Conservation (phyloP, 2,113 vertebrate genomes). For the Corythaixoides concolor region DNA sequence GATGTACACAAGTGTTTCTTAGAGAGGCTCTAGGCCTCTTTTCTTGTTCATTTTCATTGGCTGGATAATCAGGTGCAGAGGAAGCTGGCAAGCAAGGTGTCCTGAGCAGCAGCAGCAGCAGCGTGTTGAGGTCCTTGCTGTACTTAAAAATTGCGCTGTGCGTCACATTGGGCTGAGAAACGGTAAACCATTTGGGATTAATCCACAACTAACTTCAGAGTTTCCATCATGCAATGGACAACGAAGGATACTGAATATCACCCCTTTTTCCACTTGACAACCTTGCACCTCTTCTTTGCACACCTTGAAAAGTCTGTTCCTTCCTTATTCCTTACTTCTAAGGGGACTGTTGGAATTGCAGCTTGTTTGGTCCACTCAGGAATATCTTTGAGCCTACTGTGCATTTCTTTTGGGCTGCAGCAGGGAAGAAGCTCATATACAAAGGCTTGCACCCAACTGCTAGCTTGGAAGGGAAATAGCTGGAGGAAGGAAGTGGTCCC, state of each 20-base stretch:
- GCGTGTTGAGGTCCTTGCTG: background rate
- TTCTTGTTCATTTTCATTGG: background rate
- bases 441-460: background rate
- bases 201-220: background rate
- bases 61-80: background rate
- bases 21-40: background rate
- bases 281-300: background rate
- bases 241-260: background rate
- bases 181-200: background rate
- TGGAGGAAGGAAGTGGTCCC: background rate
- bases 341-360: background rate
- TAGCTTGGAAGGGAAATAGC: background rate
- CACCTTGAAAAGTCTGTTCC: background rate
- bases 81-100: background rate
- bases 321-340: background rate
- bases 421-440: background rate
- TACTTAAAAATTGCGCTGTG: background rate
- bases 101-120: background rate
- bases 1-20: background rate
- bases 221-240: background rate
- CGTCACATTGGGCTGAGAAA: background rate
- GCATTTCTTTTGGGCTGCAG: background rate
- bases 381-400: background rate
- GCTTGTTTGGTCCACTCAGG: background rate
- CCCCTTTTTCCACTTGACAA: background rate